phyloP scores from a whole-genome alignment of 2,888 invertebrate species.

The Pyrrhosoma nymphula region DNA sequence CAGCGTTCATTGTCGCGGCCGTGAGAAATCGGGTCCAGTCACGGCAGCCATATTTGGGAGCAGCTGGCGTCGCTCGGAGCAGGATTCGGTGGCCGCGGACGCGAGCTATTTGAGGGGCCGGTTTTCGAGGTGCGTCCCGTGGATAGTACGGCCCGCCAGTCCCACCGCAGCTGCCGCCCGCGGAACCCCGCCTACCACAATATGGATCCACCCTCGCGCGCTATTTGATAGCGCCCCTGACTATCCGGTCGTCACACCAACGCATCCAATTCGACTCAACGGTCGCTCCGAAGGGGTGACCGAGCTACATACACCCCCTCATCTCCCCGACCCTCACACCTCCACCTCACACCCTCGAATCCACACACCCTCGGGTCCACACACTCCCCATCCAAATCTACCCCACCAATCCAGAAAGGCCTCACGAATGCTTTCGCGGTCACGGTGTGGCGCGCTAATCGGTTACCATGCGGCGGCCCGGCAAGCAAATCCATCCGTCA shows the following conservation, averaged over 20 bases:
- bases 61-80: conserved; percentile 20
- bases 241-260: background rate
- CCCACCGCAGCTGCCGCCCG: background rate
- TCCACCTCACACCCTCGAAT: too few species aligned
- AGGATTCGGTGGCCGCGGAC: background rate
- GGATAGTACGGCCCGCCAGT: background rate
- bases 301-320: background rate
- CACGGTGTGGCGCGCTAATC: background rate
- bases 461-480: background rate
- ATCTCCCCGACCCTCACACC: background rate
- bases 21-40: background rate
- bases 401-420: background rate
- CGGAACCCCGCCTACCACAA: background rate
- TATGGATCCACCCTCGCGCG: background rate
- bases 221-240: background rate
- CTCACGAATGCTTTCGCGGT: background rate
- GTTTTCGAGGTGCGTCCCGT: background rate
- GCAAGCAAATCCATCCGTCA: background rate
- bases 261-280: conserved; percentile 19
- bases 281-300: background rate
- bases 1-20: background rate
- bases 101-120: background rate
- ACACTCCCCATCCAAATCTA: background rate
- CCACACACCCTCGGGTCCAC: too few species aligned
- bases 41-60: background rate